Evolutionary conservation across 2,113 vertebrate genomes (phyloP).

Genomic region (Perccottus glenii): DNA sequence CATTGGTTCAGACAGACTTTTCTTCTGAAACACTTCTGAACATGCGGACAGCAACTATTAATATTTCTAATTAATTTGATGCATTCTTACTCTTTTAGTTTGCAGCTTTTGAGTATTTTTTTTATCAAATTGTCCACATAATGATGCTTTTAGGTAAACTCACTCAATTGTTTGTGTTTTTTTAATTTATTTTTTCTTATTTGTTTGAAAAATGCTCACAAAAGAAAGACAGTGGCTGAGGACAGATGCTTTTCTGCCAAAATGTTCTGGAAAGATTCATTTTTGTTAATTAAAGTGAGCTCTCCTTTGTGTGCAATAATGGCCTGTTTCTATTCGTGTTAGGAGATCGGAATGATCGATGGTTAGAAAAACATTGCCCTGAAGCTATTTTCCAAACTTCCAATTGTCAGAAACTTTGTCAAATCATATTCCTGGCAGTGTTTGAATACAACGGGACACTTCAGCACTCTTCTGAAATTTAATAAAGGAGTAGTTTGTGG

Average conservation of each 20-base stretch:
- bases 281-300: constrained; percentile 1
- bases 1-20: no score
- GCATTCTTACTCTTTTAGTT: no score
- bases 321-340: background rate
- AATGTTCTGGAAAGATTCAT: background rate
- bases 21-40: no score
- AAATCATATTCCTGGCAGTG: background rate
- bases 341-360: background rate
- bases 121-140: no score
- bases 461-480: background rate
- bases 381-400: background rate
- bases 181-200: background rate
- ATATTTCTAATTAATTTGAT: no score
- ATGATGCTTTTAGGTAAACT: background rate
- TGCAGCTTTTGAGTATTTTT: no score
- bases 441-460: background rate
- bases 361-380: background rate
- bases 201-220: background rate
- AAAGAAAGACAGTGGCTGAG: constrained; percentile 1
- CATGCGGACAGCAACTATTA: no score
- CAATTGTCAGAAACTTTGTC: background rate
- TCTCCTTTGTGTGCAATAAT: background rate
- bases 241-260: background rate
- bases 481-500: background rate
- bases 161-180: no score